These are phyloP conservation scores for Hycleus phaleratus DNA, from an alignment of 1,140 invertebrate species.

Conservation along the genomic window DNA sequence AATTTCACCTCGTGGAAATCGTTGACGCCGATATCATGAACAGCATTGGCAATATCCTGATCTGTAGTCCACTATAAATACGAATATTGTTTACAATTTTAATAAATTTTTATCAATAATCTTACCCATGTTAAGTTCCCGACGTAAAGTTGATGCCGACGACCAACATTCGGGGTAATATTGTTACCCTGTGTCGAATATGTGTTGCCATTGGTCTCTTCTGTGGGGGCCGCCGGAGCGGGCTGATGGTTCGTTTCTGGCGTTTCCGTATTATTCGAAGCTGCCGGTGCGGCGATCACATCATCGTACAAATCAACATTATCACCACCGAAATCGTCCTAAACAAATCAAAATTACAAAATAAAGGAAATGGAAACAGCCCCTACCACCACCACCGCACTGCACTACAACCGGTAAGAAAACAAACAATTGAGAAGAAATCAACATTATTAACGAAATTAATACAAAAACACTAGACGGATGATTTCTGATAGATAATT, in stretches of 20 bases:
- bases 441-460: neutral
- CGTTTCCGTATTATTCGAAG: conserved; percentile 45
- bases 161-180: conserved; percentile 61
- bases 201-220: conserved; percentile 62
- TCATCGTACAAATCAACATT: conserved; percentile 95
- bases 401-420: too few species aligned
- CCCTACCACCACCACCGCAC: too few species aligned
- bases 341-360: conserved; percentile 12
- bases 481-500: neutral
- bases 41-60: conserved; percentile 85
- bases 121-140: conserved; percentile 88
- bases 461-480: neutral
- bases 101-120: neutral
- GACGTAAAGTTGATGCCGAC: conserved; percentile 85
- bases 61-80: conserved; percentile 90
- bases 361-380: too few species aligned
- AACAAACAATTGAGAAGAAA: neutral
- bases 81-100: too few species aligned
- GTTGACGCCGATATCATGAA: conserved; percentile 77
- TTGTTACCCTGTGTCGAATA: conserved; percentile 60
- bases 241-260: conserved; percentile 43
- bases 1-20: conserved; percentile 99
- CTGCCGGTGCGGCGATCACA: conserved; percentile 75
- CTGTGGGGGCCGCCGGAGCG: conserved; percentile 38
- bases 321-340: conserved; percentile 79